Evolutionary conservation across 2,797 vertebrate genomes (phyloP).

Genomic region (Poecilia velifera): DNA sequence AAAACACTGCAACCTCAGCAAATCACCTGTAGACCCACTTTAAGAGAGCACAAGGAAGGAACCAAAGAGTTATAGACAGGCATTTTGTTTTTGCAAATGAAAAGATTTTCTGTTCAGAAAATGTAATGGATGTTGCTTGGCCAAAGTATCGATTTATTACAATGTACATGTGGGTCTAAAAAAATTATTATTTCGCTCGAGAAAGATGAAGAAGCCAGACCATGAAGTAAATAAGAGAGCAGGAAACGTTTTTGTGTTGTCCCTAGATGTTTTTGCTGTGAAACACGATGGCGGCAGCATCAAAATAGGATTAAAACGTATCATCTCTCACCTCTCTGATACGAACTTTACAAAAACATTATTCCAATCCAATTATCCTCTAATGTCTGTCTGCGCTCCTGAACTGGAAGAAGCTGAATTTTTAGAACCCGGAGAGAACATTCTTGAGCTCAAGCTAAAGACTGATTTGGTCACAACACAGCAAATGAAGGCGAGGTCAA

Average conservation of each 20-base stretch:
- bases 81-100: not conserved
- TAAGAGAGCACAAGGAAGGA: not conserved
- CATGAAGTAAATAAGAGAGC: not conserved
- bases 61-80: not conserved
- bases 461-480: not conserved
- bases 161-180: not conserved
- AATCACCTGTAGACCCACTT: not conserved
- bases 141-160: not conserved
- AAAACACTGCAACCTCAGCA: not conserved
- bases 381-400: not conserved
- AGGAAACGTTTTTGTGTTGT: not conserved
- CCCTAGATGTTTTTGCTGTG: not conserved
- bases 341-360: not conserved
- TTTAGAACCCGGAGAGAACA: not conserved
- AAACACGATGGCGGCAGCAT: not conserved
- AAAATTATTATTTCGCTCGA: not conserved
- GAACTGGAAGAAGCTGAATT: not conserved
- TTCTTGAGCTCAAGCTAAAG: slow-evolving; percentile 15
- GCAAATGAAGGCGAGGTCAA: slow-evolving; percentile 4
- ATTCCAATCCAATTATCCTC: not conserved
- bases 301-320: not conserved
- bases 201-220: not conserved
- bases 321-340: not conserved
- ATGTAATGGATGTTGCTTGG: not conserved
- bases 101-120: not conserved